Percentiles rank a stretch among this genome's conserved stretches.
Evolutionary conservation across 2,797 vertebrate species (phyloP).

Genomic region (Siniperca scherzeri): DNA sequence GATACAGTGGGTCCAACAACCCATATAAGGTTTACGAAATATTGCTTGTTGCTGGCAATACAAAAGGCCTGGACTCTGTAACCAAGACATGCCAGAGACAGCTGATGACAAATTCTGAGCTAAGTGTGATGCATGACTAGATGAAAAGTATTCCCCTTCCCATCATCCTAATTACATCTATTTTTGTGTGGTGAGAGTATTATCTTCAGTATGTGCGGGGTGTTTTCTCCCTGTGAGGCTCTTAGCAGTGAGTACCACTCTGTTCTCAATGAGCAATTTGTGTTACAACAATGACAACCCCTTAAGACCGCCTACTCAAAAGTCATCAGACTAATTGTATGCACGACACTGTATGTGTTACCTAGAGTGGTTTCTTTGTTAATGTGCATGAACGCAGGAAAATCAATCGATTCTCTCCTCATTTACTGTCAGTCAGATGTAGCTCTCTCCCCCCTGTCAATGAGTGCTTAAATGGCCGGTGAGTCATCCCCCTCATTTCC

Average conservation of each 20-base stretch:
- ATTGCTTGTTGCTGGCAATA: constrained; percentile 37
- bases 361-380: constrained; percentile 26
- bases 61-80: constrained; percentile 43
- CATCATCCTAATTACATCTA: constrained; percentile 48
- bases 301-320: constrained; percentile 30
- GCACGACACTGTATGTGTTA: constrained; percentile 1
- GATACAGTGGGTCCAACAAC: constrained; percentile 21
- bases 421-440: constrained; percentile 48
- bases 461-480: constrained; percentile 53
- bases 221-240: constrained; percentile 34
- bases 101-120: constrained; percentile 44
- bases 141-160: constrained; percentile 41
- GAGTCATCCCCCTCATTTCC: constrained; percentile 67
- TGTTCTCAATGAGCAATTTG: constrained; percentile 34
- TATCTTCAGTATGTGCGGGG: constrained; percentile 48
- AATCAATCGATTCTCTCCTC: constrained; percentile 27
- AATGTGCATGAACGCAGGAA: constrained; percentile 27
- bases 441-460: constrained; percentile 40
- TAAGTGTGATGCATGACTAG: constrained; percentile 48
- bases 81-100: constrained; percentile 36
- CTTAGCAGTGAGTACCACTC: constrained; percentile 26
- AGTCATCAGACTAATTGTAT: constrained; percentile 25
- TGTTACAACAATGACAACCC: constrained; percentile 11
- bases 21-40: constrained; percentile 44
- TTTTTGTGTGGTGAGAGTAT: constrained; percentile 49